phyloP scores from a whole-genome alignment of 2,888 invertebrate species.

The Cephus runcator region DNA sequence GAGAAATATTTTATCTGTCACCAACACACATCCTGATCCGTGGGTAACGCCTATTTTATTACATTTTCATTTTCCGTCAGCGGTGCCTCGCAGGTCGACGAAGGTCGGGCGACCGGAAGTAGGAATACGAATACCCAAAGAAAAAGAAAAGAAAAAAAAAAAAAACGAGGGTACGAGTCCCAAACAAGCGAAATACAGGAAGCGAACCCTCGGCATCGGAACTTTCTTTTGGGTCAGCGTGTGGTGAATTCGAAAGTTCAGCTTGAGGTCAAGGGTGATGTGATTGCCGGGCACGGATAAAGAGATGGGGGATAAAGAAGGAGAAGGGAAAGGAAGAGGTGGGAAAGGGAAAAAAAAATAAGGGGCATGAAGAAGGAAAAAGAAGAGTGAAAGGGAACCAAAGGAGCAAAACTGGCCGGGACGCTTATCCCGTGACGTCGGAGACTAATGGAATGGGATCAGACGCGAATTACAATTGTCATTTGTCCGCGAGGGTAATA shows the following conservation, averaged over 20 bases:
- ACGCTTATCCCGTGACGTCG: neutral
- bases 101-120: neutral
- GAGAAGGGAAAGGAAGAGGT: neutral
- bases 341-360: neutral
- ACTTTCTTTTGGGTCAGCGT: neutral
- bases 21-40: neutral
- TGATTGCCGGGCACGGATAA: neutral
- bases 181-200: neutral
- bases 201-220: neutral
- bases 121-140: neutral
- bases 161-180: neutral
- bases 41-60: neutral
- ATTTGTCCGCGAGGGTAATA: slow-evolving; percentile 46
- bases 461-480: slow-evolving; percentile 41
- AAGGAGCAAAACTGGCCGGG: neutral
- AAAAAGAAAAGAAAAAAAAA: neutral
- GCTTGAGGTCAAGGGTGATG: neutral
- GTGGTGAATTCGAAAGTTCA: neutral
- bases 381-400: neutral
- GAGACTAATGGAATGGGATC: neutral
- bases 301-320: neutral
- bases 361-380: neutral
- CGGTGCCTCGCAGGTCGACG: neutral
- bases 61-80: neutral
- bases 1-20: slow-evolving; percentile 1